Conservation (phyloP, 2,113 vertebrate genomes). For the Leuciscus idus region DNA sequence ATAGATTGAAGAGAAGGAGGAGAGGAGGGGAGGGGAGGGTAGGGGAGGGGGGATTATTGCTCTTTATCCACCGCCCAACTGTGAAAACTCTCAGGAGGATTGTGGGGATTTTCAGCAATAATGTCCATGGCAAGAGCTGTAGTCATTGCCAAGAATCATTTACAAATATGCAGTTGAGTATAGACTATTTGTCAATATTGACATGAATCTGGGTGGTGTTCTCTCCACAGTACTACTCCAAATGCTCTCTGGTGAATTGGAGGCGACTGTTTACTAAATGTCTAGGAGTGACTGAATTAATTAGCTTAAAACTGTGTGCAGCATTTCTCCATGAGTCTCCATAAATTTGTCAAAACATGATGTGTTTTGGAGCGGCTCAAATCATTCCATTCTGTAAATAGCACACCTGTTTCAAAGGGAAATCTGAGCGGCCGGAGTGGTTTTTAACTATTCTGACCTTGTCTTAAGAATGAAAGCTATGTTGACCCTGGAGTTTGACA, state of each 20-base stretch:
- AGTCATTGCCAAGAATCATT: conserved; percentile 29
- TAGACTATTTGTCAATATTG: conserved; percentile 49
- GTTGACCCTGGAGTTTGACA: not conserved
- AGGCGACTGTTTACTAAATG: conserved; percentile 48
- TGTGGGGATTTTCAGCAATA: conserved; percentile 34
- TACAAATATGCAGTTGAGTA: conserved; percentile 27
- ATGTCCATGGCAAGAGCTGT: conserved; percentile 30
- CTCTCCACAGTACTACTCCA: conserved; percentile 38
- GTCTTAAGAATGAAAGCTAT: conserved; percentile 7
- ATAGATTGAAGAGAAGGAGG: conserved; percentile 37
- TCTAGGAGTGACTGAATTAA: conserved; percentile 49
- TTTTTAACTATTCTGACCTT: not conserved
- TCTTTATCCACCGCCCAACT: conserved; percentile 43
- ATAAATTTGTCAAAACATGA: conserved; percentile 36
- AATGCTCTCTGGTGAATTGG: conserved; percentile 49
- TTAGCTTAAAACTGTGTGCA: conserved; percentile 34
- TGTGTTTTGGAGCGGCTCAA: conserved; percentile 26
- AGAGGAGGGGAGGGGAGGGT: not conserved
- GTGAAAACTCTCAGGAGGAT: conserved; percentile 31
- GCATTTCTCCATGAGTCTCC: conserved; percentile 26
- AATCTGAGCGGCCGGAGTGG: not conserved
- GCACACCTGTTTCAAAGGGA: conserved; percentile 37
- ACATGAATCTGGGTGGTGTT: conserved; percentile 46
- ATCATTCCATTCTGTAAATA: conserved; percentile 20
- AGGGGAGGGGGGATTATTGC: not conserved